Conservation (phyloP, 1,140 invertebrate genomes). For the Grapholita molesta region DNA sequence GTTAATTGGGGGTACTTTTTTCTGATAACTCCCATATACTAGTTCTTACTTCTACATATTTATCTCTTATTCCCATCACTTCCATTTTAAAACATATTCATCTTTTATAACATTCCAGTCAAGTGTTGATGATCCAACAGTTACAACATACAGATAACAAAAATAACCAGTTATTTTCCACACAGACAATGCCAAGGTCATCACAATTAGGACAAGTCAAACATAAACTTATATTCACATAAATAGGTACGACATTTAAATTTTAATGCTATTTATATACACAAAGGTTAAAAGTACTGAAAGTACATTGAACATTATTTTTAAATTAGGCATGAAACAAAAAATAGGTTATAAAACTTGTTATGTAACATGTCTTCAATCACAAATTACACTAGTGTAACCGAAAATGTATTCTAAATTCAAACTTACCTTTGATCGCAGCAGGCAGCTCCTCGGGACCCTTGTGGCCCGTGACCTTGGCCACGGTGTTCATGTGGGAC, state of each 20-base stretch:
- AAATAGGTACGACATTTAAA: neutral
- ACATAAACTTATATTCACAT: neutral
- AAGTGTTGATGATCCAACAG: neutral
- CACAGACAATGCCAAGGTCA: neutral
- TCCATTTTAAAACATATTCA: too few relatives aligned
- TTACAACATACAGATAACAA: conserved; percentile 8
- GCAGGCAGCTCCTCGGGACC: conserved; percentile 84
- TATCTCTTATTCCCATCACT: too few relatives aligned
- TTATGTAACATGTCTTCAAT: conserved; percentile 6
- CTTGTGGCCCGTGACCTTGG: conserved; percentile 90
- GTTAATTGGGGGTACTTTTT: too few relatives aligned
- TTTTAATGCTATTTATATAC: neutral
- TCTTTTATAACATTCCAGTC: neutral
- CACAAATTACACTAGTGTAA: neutral
- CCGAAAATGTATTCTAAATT: neutral
- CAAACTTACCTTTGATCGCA: conserved; percentile 79
- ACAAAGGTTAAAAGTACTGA: neutral
- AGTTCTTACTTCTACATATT: too few relatives aligned
- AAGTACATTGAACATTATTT: neutral
- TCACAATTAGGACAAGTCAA: neutral
- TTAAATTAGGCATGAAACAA: neutral
- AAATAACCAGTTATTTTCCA: conserved; percentile 8
- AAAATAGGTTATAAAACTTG: conserved; percentile 11
- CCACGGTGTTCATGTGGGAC: conserved; percentile 95
- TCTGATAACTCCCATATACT: too few relatives aligned